A percentile compares a stretch with the other conserved stretches of the same genome.
Evolutionary conservation across 2,888 invertebrate genomes (phyloP).

Genomic region (Cephus runcator): DNA sequence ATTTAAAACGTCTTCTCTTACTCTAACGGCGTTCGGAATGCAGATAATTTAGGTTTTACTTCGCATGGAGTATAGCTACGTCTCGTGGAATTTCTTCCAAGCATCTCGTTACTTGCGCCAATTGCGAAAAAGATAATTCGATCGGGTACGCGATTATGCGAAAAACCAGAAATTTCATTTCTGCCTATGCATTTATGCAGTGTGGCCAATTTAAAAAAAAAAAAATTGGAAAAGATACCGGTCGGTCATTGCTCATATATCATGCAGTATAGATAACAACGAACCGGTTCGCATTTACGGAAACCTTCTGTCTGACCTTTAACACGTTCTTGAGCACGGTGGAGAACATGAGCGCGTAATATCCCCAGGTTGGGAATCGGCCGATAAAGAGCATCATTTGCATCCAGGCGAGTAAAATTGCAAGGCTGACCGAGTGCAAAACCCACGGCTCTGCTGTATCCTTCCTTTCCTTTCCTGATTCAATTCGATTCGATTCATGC

Average conservation of each 20-base stretch:
- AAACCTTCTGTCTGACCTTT: conserved; percentile 57
- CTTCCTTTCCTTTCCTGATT: conserved; percentile 19
- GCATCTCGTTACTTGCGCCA: neutral
- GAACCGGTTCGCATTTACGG: neutral
- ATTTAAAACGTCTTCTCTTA: conserved; percentile 18
- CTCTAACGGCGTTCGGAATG: neutral
- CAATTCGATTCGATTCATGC: neutral
- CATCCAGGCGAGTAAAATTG: conserved; percentile 68
- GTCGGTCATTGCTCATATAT: neutral
- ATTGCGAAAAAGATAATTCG: neutral
- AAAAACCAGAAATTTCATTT: conserved; percentile 7
- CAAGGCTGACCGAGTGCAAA: conserved; percentile 63
- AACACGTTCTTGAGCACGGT: conserved; percentile 69
- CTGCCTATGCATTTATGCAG: neutral
- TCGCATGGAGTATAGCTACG: neutral
- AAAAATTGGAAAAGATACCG: neutral
- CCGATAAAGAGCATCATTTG: conserved; percentile 69
- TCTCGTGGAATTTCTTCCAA: neutral
- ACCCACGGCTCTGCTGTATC: conserved; percentile 51
- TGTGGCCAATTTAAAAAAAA: neutral
- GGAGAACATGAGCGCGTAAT: conserved; percentile 70
- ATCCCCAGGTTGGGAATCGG: conserved; percentile 68
- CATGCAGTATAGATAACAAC: neutral
- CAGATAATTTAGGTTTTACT: neutral
- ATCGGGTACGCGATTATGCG: neutral